Percentiles rank a stretch among this genome's conserved stretches.
Evolutionary conservation across 2,888 invertebrate genomes (phyloP).

Genomic region (Drosophila aldrichi): DNA sequence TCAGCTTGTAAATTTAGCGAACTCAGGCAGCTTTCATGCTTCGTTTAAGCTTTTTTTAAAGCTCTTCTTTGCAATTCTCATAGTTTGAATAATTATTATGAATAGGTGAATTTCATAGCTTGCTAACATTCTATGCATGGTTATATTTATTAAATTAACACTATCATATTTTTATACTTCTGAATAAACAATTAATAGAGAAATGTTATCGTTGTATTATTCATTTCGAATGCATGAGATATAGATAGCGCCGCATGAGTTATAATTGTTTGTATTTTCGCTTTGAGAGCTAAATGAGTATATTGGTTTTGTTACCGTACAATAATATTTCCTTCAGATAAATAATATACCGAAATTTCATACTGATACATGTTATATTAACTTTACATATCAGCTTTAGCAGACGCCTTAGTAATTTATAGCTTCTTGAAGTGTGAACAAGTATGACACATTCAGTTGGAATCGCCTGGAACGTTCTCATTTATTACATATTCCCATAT

Average conservation of each 20-base stretch:
- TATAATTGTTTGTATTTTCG: background rate
- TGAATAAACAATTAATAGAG: background rate
- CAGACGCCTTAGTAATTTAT: too few species aligned
- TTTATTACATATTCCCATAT: background rate
- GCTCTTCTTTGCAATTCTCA: background rate
- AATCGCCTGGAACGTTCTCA: background rate
- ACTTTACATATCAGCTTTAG: too few species aligned
- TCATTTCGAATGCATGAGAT: background rate
- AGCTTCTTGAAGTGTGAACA: too few species aligned
- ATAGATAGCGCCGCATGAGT: background rate
- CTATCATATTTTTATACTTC: background rate
- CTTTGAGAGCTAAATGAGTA: background rate
- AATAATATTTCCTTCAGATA: too few species aligned
- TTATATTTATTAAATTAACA: background rate
- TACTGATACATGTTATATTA: too few species aligned
- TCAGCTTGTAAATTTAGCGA: background rate
- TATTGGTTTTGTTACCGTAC: background rate
- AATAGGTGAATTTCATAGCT: background rate
- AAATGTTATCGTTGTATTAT: background rate
- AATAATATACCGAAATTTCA: too few species aligned
- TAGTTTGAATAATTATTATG: background rate
- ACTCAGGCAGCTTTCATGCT: conserved; percentile 3
- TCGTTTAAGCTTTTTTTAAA: background rate
- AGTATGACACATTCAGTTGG: background rate
- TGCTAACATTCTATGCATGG: background rate